These are phyloP conservation scores for Syngnathus scovelli DNA, from an alignment of 2,113 vertebrate genomes.

Conservation along the genomic window DNA sequence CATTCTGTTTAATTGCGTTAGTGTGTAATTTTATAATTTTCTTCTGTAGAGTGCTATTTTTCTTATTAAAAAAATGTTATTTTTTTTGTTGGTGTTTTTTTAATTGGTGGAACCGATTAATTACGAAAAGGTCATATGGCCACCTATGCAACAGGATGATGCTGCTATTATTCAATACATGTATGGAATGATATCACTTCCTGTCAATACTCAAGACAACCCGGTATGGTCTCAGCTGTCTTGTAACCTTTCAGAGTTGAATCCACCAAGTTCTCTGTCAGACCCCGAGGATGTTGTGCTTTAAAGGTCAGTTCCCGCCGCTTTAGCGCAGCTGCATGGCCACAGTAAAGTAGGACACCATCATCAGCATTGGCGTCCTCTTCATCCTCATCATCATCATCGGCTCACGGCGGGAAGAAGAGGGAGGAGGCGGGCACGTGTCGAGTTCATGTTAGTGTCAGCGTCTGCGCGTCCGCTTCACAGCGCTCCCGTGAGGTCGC, in stretches of 20 bases:
- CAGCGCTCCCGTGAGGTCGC: slow-evolving; percentile 71
- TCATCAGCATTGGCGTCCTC: background rate
- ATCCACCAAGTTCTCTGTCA: slow-evolving; percentile 18
- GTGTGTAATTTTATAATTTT: background rate
- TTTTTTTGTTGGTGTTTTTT: background rate
- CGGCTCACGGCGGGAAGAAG: slow-evolving; percentile 1
- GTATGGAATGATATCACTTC: background rate
- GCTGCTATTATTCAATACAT: background rate
- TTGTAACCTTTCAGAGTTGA: slow-evolving; percentile 9
- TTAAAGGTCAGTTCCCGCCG: slow-evolving; percentile 31
- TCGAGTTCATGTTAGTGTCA: slow-evolving; percentile 20
- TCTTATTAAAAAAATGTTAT: no score
- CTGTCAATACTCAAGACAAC: background rate
- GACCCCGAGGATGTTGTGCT: slow-evolving; percentile 7
- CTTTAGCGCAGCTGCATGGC: background rate
- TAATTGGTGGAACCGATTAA: background rate
- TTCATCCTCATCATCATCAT: background rate
- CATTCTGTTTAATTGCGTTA: no score
- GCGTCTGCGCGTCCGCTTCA: slow-evolving; percentile 26
- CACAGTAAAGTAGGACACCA: background rate
- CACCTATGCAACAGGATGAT: background rate
- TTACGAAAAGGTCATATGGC: background rate
- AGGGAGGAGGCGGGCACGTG: slow-evolving; percentile 12
- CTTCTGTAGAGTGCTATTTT: background rate
- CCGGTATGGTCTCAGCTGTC: slow-evolving; percentile 1